Percentiles rank a stretch among this genome's conserved stretches.
Evolutionary conservation across 2,113 vertebrate species (phyloP).

Genomic region (Coturnix japonica): DNA sequence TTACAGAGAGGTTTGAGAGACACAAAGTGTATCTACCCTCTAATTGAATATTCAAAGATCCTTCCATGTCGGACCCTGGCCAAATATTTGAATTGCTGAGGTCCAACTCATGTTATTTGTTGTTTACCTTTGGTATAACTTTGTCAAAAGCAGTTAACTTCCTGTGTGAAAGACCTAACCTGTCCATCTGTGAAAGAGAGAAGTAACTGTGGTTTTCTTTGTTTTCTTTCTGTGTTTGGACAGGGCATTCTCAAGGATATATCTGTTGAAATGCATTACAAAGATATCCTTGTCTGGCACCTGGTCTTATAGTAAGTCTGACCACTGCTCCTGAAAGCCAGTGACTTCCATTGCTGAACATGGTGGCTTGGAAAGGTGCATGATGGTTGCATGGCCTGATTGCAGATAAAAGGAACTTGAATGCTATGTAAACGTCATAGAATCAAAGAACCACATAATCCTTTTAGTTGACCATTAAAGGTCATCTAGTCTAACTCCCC

Average conservation of each 20-base stretch:
- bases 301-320: background rate
- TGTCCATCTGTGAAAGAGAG: background rate
- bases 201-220: accelerated
- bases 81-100: background rate
- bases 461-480: too few species aligned
- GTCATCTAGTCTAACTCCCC: too few species aligned
- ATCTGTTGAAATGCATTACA: background rate
- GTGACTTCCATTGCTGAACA: background rate
- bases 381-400: background rate
- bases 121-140: background rate
- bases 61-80: background rate
- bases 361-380: background rate
- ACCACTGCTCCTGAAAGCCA: background rate
- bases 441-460: too few species aligned
- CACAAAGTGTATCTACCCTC: background rate
- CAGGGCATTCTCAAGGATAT: background rate
- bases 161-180: background rate
- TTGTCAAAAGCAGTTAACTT: background rate
- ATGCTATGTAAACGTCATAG: background rate
- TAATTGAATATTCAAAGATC: background rate
- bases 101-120: background rate
- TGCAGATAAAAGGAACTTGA: background rate
- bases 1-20: background rate
- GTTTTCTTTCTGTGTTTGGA: background rate
- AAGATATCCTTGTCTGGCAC: background rate